Evolutionary conservation across 37 sponge, comb jelly and placozoan genomes (phyloP), one percentile per base, ranked within the genome.

Genomic region (Haliclona indistincta): DNA sequence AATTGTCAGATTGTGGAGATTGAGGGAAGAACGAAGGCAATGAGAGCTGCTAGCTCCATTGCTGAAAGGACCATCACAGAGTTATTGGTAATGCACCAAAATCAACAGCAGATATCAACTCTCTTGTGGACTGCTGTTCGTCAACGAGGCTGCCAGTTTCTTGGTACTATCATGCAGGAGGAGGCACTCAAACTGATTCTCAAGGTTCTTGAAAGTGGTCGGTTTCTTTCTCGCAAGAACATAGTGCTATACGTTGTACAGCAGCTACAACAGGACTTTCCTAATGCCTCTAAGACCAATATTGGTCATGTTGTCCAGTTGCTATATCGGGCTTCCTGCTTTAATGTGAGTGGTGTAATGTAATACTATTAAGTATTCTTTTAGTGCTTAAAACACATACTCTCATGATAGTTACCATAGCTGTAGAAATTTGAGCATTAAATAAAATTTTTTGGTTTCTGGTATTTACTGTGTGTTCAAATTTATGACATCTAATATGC

Each of bases 261-360:
- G 65, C 89, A 84, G 72, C 71, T 77, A 63, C 87, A 81, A 63
- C 73, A 56, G 5, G 87, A 95, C 54, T 97, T 85, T 56, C 93
- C 83, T 0, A 79, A 82, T 68, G 98, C 95, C 33, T 91, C 92
- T 65, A 94, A 91, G 78, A 97, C 98, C 40, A 89, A 81, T 74
- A 90, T 97, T 38, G 98, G 98, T 29, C 98, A 97, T 77, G 98
- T 97, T n/a, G 98, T 97, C 3, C 98, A 97, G 85, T 81, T 97
- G 30, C 82, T 97, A 23, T 97, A 94, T 43, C 70, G 98, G 3
- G 95, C 98, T 43, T 92, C 95, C 7, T 97, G 98, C 52, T 97
- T 97, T 80, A 94, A 94, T 77, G 98, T 97, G 34, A 80, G 81
- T 70, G 15, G 49, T 23, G 15, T 28, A 61, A n/a, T 47, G 49